Base-by-base conservation (phyloP, 2,888 invertebrate genomes). In the Melipona beecheii region DNA sequence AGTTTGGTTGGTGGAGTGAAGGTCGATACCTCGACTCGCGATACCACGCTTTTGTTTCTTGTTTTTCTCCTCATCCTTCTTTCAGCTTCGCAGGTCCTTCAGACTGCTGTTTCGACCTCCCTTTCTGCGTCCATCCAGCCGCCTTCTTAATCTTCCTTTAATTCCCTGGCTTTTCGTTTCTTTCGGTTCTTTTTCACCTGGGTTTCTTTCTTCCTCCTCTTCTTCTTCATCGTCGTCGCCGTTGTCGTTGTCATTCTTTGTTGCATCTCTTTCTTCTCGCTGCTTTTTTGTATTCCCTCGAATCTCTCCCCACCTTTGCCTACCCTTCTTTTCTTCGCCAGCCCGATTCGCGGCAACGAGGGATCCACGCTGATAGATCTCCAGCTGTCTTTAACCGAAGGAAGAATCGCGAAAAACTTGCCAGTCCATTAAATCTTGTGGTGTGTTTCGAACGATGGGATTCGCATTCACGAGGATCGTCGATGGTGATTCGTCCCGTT, bases 111-210 rank as follows among this genome's bases (percentile, higher is more conserved):
- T 80, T 86, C 87, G 75, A 86, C 74, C 87, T 86, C 82, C 86
- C 83, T 81, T 83, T 85, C 89, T 89, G 82, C 86, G 31, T 31
- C 31, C 31, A 31, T 85, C 62, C 84, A 72, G 72, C 89, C 86
- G 87, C 89, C 91, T 92, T 92, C 92, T 92, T 93, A 93, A 93
- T 93, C 93, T 92, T 90, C 91, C 92, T 92, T 93, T 92, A 93
- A 94, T 93, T 93, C 92, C 89, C 87, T 85, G 88, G 88, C 91
- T 85, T 80, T 86, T 84, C 84, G 81, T 86, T 89, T 82, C 83
- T 86, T 85, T 85, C 73, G 49, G 71, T 89, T 83, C 81, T 87
- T 88, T 90, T 91, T 90, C 84, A 77, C 75, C 52, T 81, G 60
- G 31, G 72, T 80, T 87, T 83, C 89, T 91, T 86, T 89, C 90